These are phyloP conservation scores for Dreissena rostriformis DNA, from an alignment of 1,140 invertebrate species.

Conservation along the genomic window DNA sequence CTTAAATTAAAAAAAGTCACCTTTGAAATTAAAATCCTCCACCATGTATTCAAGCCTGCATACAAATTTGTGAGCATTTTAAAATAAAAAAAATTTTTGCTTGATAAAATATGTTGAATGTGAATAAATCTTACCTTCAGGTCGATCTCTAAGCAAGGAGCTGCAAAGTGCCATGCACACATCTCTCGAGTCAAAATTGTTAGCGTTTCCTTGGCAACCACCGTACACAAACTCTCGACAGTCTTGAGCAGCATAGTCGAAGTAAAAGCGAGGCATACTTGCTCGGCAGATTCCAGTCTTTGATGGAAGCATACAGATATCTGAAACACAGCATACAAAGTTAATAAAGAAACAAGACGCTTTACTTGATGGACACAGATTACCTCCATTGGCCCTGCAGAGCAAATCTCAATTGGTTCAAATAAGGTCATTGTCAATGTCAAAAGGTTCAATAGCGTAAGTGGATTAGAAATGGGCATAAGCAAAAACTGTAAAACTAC, in stretches of 20 bases:
- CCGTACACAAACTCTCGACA: constrained; percentile 84
- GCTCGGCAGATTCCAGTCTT: constrained; percentile 61
- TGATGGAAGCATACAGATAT: constrained; percentile 62
- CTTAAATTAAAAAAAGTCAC: too few species aligned
- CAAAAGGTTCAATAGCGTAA: background rate
- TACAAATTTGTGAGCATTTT: too few species aligned
- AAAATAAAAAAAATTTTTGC: too few species aligned
- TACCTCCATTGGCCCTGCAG: background rate
- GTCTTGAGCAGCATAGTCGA: constrained; percentile 76
- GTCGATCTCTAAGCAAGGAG: constrained; percentile 25
- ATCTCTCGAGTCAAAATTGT: constrained; percentile 81
- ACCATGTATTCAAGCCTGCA: too few species aligned
- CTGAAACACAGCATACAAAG: constrained; percentile 39
- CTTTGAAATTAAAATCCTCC: too few species aligned
- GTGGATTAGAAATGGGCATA: background rate
- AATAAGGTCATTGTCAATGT: background rate
- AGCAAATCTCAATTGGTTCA: background rate
- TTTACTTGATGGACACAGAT: background rate
- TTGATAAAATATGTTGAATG: too few species aligned
- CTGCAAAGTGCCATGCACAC: constrained; percentile 61
- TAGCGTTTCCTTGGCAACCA: constrained; percentile 84
- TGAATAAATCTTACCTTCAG: constrained; percentile 24
- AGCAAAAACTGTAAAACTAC: too few species aligned
- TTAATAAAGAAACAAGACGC: too few species aligned
- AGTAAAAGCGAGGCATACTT: constrained; percentile 81